phyloP scores from a whole-genome alignment of 2,888 invertebrate genomes.

The Ophion ventricosus region DNA sequence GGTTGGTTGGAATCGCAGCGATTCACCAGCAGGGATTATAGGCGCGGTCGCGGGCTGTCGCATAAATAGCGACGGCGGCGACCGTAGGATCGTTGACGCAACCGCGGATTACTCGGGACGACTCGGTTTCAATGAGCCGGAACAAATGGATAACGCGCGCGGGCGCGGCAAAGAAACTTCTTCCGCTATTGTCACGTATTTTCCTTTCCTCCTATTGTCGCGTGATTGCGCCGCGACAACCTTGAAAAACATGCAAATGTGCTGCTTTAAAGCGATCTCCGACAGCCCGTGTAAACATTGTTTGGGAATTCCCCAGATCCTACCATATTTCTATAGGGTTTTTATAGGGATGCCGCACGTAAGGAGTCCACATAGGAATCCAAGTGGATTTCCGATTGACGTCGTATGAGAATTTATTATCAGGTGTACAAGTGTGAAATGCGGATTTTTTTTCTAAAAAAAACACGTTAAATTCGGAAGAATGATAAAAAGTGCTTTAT shows the following conservation, averaged over 20 bases:
- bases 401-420: too few species aligned
- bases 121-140: conserved; percentile 50
- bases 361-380: too few species aligned
- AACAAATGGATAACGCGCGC: conserved; percentile 45
- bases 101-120: conserved; percentile 39
- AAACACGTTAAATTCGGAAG: too few species aligned
- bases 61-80: too few species aligned
- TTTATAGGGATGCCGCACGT: too few species aligned
- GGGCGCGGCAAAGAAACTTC: neutral
- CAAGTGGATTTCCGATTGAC: too few species aligned
- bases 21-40: neutral
- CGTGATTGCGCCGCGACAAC: conserved; percentile 1
- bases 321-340: too few species aligned
- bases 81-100: conserved; percentile 31
- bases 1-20: conserved; percentile 1
- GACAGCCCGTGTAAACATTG: too few species aligned
- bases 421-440: too few species aligned
- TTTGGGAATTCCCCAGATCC: too few species aligned
- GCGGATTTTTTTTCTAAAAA: too few species aligned
- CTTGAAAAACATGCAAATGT: conserved; percentile 48
- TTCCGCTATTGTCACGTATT: neutral
- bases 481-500: too few species aligned
- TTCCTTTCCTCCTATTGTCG: neutral
- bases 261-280: conserved; percentile 41
- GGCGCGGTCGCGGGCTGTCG: conserved; percentile 18